Evolutionary conservation across 2,113 vertebrate species (phyloP).

Genomic region (Ursus arctos): DNA sequence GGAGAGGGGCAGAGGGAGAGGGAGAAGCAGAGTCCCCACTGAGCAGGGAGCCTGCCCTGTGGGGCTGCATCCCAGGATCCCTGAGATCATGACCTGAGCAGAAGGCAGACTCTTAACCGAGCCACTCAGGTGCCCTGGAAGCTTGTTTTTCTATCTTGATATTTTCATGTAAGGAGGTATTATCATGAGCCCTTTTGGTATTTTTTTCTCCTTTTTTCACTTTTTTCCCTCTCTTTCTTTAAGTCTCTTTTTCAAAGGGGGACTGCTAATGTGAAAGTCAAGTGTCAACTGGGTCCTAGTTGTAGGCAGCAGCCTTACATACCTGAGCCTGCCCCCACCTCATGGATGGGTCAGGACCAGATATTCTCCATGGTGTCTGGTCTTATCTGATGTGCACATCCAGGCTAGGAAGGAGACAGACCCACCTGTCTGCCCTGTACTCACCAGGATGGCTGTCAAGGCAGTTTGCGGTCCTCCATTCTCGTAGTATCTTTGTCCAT

Average conservation of each 20-base stretch:
- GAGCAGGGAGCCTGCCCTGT: neutral
- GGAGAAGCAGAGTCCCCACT: neutral
- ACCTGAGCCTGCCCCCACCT: neutral
- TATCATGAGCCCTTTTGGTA: neutral
- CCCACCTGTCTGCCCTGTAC: neutral
- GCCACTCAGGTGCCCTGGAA: neutral
- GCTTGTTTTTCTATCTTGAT: neutral
- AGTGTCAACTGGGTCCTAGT: neutral
- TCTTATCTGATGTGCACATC: neutral
- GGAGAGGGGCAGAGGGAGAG: neutral
- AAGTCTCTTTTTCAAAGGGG: neutral
- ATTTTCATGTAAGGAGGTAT: neutral
- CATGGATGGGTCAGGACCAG: neutral
- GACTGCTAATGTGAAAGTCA: neutral
- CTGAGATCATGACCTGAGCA: neutral
- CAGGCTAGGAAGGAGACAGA: neutral
- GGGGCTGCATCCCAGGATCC: neutral
- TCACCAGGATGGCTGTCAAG: neutral
- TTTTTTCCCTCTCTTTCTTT: neutral
- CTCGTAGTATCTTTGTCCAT: neutral
- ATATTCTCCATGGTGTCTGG: neutral
- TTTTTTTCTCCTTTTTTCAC: neutral
- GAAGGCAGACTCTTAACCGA: neutral
- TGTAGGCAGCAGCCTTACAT: neutral
- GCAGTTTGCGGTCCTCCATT: neutral